phyloP scores from a whole-genome alignment of 2,888 invertebrate genomes.

The Pycnomerus fuliginosus region DNA sequence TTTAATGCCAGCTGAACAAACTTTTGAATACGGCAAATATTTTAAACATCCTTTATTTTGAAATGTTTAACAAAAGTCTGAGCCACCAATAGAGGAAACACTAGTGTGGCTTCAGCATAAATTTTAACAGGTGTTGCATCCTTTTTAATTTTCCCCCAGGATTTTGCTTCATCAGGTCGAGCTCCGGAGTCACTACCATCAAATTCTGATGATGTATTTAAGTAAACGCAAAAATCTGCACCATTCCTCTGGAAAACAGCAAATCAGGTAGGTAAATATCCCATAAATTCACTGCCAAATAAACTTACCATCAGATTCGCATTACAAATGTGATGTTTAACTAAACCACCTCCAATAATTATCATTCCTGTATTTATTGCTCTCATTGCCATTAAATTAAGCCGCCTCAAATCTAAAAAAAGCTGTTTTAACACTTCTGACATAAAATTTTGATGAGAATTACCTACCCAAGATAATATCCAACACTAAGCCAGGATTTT shows the following conservation, averaged over 20 bases:
- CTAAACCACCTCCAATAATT: conserved; percentile 91
- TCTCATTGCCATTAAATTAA: conserved; percentile 94
- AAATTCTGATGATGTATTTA: conserved; percentile 94
- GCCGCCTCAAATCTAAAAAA: conserved; percentile 72
- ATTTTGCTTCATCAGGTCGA: conserved; percentile 95
- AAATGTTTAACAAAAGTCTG: conserved; percentile 89
- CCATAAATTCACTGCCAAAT: background rate
- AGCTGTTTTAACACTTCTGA: conserved; percentile 1
- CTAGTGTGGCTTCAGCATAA: conserved; percentile 90
- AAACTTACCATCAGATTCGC: conserved; percentile 90
- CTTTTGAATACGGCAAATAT: too few relatives aligned
- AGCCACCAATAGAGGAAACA: conserved; percentile 92
- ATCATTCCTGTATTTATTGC: conserved; percentile 94
- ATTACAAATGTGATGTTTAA: conserved; percentile 99
- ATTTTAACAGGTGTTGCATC: conserved; percentile 89
- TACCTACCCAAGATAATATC: conserved; percentile 79
- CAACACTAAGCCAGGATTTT: conserved; percentile 86
- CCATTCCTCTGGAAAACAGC: conserved; percentile 83
- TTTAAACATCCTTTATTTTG: conserved; percentile 9
- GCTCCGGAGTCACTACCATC: conserved; percentile 99
- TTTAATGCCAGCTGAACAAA: too few relatives aligned
- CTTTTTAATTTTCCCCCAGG: conserved; percentile 96
- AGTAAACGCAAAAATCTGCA: conserved; percentile 90
- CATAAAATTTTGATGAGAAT: background rate
- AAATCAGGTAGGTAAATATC: background rate